Base-by-base conservation (phyloP, 1,140 invertebrate species). In the Bathynomus jamesi region DNA sequence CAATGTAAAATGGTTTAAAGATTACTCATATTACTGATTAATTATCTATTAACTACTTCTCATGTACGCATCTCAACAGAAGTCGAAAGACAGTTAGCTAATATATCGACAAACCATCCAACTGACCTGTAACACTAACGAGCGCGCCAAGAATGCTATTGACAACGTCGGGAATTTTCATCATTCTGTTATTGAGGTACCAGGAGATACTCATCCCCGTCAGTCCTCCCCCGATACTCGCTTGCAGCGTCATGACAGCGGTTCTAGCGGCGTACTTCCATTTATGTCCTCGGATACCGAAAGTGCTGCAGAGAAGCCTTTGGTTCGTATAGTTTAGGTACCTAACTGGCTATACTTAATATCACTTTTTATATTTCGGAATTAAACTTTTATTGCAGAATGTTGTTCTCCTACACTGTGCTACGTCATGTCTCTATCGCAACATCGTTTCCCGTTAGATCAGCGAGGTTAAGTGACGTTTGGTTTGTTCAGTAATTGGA, bases 211-310 rank as follows among this genome's bases (percentile, higher is more conserved):
- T 65, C 5, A 93, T 82, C 28, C 92, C 91, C 28, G 89, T 86
- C 46, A 89, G 83, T 11, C 94, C 94, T 2, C 94, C 94, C 0
- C 93, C 93, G 79, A 95, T 92, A 1, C 92, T 94, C 0, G 89
- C 88, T 83, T 95, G 87, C 85, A 95, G 90, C 0, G 94, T 96
- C 81, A 91, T 91, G 0, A 95, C 91, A 0, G 93, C 92, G 0
- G 93, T 93, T 75, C 91, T 85, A 0, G 92, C 92, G 0, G 93
- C 92, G 80, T 93, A 94, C 79, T 92, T 86, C 91, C 92, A 94
- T 82, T 89, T 90, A 17, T 86, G 85, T 2, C 87, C 87, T 61
- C 85, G 87, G 25, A 91, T 85, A 80, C 89, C 83, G 76, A 85
- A 85, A 28, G 84, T 84, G 32, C 84, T 84, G 72, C 11, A 69